These are phyloP conservation scores for Odontomyia ornata DNA, from an alignment of 2,888 invertebrate genomes.

Conservation along the genomic window DNA sequence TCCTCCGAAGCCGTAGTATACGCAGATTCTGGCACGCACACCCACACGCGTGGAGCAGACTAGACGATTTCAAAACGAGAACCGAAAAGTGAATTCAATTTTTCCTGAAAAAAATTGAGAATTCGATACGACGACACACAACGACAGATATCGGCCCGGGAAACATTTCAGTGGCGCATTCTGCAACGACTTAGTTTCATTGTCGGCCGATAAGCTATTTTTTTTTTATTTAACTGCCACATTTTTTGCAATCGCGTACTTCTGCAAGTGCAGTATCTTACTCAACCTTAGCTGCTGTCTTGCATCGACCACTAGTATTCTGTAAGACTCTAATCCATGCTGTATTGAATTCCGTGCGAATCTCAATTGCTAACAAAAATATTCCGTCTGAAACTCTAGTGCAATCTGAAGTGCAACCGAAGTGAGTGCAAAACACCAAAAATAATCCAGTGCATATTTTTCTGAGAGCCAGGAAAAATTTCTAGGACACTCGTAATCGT, in stretches of 20 bases:
- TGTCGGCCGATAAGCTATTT: background rate
- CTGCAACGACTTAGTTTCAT: background rate
- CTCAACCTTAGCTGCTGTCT: background rate
- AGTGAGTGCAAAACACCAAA: background rate
- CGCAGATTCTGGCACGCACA: background rate
- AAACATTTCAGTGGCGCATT: background rate
- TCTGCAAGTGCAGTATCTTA: background rate
- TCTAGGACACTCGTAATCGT: background rate
- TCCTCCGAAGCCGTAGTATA: background rate
- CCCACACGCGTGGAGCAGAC: slow-evolving; percentile 15
- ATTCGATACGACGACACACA: slow-evolving; percentile 25
- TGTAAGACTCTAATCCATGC: background rate
- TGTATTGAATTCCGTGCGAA: background rate
- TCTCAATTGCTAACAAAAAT: background rate
- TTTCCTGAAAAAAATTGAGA: slow-evolving; percentile 15
- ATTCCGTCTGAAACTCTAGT: background rate
- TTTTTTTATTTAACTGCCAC: background rate
- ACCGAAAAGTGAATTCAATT: slow-evolving; percentile 27
- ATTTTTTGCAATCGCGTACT: background rate
- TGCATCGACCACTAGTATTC: background rate
- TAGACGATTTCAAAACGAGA: background rate
- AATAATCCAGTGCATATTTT: background rate
- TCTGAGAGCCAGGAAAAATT: background rate
- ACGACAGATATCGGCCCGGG: background rate
- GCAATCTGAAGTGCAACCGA: background rate